Percentiles rank a stretch among this genome's conserved stretches.
phyloP scores from a whole-genome alignment of 1,140 invertebrate species.

The Pissodes strobi region DNA sequence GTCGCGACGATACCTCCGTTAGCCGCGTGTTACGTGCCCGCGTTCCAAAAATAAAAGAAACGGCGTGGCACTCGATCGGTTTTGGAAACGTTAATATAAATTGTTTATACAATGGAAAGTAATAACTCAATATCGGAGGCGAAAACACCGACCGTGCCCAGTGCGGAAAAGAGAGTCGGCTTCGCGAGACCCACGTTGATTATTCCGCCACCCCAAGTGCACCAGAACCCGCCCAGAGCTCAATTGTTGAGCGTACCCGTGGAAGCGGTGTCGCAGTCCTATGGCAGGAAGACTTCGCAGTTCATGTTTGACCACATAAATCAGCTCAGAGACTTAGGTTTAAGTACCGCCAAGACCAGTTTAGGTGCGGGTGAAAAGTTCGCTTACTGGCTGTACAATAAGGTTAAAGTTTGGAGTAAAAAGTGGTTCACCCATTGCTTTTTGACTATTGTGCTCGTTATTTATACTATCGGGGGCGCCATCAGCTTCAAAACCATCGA shows the following conservation, averaged over 20 bases:
- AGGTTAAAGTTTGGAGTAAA: slow-evolving; percentile 74
- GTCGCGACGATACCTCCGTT: slow-evolving; percentile 2
- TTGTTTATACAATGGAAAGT: slow-evolving; percentile 17
- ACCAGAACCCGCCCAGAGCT: background rate
- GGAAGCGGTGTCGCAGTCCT: slow-evolving; percentile 53
- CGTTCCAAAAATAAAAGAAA: slow-evolving; percentile 6
- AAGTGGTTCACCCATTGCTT: too few species aligned
- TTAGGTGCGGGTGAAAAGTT: slow-evolving; percentile 80
- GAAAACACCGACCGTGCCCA: background rate
- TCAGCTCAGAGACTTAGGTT: slow-evolving; percentile 66
- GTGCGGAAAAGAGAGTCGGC: slow-evolving; percentile 33
- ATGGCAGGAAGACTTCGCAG: slow-evolving; percentile 65
- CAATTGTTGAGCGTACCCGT: slow-evolving; percentile 5
- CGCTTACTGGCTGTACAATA: slow-evolving; percentile 78
- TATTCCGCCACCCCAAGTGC: slow-evolving; percentile 38
- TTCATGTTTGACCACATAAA: slow-evolving; percentile 76
- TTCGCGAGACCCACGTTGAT: slow-evolving; percentile 39
- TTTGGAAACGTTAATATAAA: slow-evolving; percentile 6
- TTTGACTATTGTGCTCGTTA: slow-evolving; percentile 72
- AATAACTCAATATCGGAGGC: background rate
- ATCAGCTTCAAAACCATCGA: slow-evolving; percentile 76
- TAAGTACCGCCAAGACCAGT: slow-evolving; percentile 58
- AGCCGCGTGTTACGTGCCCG: background rate
- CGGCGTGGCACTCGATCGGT: too few species aligned
- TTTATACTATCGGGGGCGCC: slow-evolving; percentile 80